Conservation (phyloP, 1,140 invertebrate species). For the Tachypleus tridentatus region DNA sequence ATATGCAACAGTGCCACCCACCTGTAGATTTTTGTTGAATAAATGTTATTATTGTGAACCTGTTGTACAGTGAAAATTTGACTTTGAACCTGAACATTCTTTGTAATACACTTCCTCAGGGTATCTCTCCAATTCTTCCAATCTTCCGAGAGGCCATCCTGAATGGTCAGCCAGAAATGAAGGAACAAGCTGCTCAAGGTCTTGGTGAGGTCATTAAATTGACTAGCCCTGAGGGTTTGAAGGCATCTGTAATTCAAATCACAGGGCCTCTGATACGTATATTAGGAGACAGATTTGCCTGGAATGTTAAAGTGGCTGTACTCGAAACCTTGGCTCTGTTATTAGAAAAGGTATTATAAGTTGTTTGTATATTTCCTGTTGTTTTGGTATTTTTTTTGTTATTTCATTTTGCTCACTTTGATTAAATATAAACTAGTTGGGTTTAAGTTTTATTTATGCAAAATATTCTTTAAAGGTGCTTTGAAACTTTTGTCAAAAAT, state of each 20-base stretch:
- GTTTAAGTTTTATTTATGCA: too few relatives aligned
- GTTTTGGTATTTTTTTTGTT: too few relatives aligned
- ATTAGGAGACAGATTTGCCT: constrained; percentile 86
- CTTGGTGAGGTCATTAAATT: constrained; percentile 82
- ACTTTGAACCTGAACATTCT: too few relatives aligned
- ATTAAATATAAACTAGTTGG: too few relatives aligned
- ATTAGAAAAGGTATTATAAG: constrained; percentile 57
- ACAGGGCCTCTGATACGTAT: constrained; percentile 96
- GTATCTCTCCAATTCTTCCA: constrained; percentile 82
- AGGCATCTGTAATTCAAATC: constrained; percentile 90
- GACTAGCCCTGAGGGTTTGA: constrained; percentile 69
- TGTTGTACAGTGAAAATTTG: too few relatives aligned
- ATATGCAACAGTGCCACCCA: too few relatives aligned
- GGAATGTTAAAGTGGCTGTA: constrained; percentile 88
- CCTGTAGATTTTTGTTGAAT: too few relatives aligned
- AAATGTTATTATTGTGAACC: too few relatives aligned
- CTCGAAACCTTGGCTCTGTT: constrained; percentile 84
- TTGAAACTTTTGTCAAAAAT: neutral
- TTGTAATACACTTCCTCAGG: constrained; percentile 35
- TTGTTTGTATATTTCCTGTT: too few relatives aligned
- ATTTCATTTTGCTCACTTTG: too few relatives aligned
- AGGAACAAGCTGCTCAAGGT: constrained; percentile 88
- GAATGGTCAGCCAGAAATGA: constrained; percentile 84
- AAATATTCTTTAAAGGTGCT: too few relatives aligned
- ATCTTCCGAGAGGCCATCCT: constrained; percentile 93